Evolutionary conservation across 2,113 vertebrate species (phyloP).

Genomic region (Actenoides lindsayi): DNA sequence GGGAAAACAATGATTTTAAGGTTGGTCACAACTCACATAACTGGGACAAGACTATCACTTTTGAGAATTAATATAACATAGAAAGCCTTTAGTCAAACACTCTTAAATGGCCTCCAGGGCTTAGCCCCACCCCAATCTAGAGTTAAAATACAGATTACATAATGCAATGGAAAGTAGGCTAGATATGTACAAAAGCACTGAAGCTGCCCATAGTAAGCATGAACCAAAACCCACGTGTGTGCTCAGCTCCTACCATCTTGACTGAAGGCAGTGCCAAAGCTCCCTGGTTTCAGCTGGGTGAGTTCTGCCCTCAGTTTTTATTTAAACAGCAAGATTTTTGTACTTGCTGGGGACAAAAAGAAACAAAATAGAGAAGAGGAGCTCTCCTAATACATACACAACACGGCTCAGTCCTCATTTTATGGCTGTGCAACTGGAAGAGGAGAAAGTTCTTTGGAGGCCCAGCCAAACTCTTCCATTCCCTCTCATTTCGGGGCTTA

Average conservation of each 20-base stretch:
- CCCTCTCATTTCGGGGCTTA: background rate
- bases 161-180: background rate
- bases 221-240: background rate
- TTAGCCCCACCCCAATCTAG: background rate
- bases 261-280: background rate
- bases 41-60: background rate
- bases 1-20: background rate
- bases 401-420: fast-evolving
- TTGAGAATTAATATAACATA: background rate
- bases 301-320: background rate
- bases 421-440: background rate
- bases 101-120: background rate
- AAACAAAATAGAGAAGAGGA: background rate
- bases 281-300: background rate
- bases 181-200: background rate
- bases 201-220: background rate
- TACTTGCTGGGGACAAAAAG: background rate
- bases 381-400: background rate
- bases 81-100: background rate
- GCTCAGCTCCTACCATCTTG: background rate
- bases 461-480: background rate
- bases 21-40: background rate
- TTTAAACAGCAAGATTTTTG: background rate
- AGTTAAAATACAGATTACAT: background rate
- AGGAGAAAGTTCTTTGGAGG: background rate